Evolutionary conservation across 2,797 vertebrate genomes (phyloP).

Genomic region (Hoplostethus atlanticus): DNA sequence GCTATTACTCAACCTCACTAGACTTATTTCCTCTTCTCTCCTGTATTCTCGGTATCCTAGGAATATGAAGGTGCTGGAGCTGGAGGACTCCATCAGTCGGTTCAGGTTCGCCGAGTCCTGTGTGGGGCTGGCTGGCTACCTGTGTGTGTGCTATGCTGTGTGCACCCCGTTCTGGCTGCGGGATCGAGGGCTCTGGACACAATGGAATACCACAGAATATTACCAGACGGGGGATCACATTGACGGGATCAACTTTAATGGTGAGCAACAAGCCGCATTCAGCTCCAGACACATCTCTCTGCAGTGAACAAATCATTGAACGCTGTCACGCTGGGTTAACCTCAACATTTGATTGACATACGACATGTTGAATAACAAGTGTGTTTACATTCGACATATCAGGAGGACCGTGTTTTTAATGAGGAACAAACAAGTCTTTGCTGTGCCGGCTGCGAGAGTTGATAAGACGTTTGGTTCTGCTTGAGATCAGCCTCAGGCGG

Average conservation of each 20-base stretch:
- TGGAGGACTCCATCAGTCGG: constrained; percentile 72
- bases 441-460: constrained; percentile 6
- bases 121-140: constrained; percentile 80
- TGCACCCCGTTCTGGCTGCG: constrained; percentile 82
- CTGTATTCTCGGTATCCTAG: too few relatives aligned
- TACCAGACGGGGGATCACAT: constrained; percentile 20
- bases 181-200: constrained; percentile 76
- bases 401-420: constrained; percentile 8
- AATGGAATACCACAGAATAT: constrained; percentile 57
- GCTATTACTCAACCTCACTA: not conserved
- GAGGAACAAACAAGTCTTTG: constrained; percentile 14
- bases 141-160: constrained; percentile 80
- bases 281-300: not conserved
- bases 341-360: constrained; percentile 7
- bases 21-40: not conserved
- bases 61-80: constrained; percentile 72
- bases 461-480: constrained; percentile 1
- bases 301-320: not conserved
- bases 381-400: not conserved
- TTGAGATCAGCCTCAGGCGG: constrained; percentile 20
- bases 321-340: constrained; percentile 10
- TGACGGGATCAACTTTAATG: constrained; percentile 50
- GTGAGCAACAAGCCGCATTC: constrained; percentile 61
- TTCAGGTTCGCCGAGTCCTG: constrained; percentile 81
- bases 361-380: constrained; percentile 6